Evolutionary conservation across 2,113 vertebrate genomes (phyloP).

Genomic region (Cinclus cinclus): DNA sequence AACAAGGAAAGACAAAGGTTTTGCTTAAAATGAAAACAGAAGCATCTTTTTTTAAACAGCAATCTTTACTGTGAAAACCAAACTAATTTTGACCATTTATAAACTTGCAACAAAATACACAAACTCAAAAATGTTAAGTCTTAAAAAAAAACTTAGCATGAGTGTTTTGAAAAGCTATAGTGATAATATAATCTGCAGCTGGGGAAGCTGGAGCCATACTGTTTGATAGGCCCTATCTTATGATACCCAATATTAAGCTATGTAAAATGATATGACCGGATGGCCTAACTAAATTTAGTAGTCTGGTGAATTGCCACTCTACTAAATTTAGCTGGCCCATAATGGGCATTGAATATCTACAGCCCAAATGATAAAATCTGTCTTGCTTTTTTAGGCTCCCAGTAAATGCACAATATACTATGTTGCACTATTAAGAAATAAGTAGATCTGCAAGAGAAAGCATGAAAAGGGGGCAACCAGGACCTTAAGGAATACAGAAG

Average conservation of each 20-base stretch:
- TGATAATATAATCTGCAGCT: slow-evolving; percentile 38
- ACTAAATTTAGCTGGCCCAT: slow-evolving; percentile 53
- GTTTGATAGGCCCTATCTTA: slow-evolving; percentile 61
- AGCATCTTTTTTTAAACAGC: not conserved
- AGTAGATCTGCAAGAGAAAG: not conserved
- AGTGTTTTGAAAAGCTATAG: slow-evolving; percentile 38
- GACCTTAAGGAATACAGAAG: not conserved
- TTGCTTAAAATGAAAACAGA: not conserved
- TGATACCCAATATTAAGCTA: slow-evolving; percentile 48
- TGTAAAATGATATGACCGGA: slow-evolving; percentile 60
- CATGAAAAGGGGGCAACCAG: not conserved
- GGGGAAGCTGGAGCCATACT: slow-evolving; percentile 52
- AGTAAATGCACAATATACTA: not conserved
- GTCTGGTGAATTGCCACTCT: slow-evolving; percentile 62
- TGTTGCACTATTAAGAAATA: not conserved
- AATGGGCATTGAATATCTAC: slow-evolving; percentile 60
- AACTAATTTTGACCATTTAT: not conserved
- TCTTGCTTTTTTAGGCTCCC: slow-evolving; percentile 43
- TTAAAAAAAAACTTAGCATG: slow-evolving; percentile 14
- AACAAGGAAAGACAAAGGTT: not conserved
- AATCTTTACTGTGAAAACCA: not conserved
- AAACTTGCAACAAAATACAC: slow-evolving; percentile 4
- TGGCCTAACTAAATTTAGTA: slow-evolving; percentile 68
- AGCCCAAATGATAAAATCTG: slow-evolving; percentile 59
- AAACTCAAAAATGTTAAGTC: not conserved